phyloP scores from a whole-genome alignment of 2,797 vertebrate species.

The Cyclura pinguis region DNA sequence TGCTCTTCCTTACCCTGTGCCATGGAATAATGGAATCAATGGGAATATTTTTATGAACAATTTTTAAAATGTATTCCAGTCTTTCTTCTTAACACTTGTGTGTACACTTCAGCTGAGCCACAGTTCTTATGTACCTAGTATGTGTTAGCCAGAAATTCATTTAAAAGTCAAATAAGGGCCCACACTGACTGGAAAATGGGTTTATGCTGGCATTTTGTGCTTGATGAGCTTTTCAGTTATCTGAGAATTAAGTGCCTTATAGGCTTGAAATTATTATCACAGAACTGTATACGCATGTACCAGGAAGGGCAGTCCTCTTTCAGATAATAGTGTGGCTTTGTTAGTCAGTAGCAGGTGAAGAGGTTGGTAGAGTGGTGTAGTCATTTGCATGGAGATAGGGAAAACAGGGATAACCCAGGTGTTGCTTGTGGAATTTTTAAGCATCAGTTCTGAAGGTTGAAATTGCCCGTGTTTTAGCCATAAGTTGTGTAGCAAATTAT shows the following conservation, averaged over 20 bases:
- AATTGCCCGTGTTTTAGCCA: background rate
- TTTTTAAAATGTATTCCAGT: conserved; percentile 8
- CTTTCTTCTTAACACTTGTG: too few relatives aligned
- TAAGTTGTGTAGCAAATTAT: background rate
- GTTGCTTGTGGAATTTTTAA: background rate
- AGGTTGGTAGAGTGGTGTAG: background rate
- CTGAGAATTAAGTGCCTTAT: background rate
- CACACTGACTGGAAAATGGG: background rate
- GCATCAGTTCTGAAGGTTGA: background rate
- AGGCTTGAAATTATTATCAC: background rate
- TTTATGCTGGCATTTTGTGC: background rate
- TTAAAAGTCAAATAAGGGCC: background rate
- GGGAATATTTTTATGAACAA: background rate
- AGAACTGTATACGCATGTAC: background rate
- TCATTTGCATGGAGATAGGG: background rate
- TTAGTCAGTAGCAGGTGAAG: background rate
- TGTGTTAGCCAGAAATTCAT: background rate
- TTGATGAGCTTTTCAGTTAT: background rate
- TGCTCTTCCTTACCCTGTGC: too few relatives aligned
- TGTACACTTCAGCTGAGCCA: too few relatives aligned
- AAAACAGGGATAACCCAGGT: background rate
- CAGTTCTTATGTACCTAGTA: background rate
- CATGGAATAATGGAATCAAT: background rate
- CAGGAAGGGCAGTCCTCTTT: background rate
- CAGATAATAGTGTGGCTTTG: background rate